phyloP scores from a whole-genome alignment of 1,140 invertebrate genomes.

The Archegozetes longisetosus region DNA sequence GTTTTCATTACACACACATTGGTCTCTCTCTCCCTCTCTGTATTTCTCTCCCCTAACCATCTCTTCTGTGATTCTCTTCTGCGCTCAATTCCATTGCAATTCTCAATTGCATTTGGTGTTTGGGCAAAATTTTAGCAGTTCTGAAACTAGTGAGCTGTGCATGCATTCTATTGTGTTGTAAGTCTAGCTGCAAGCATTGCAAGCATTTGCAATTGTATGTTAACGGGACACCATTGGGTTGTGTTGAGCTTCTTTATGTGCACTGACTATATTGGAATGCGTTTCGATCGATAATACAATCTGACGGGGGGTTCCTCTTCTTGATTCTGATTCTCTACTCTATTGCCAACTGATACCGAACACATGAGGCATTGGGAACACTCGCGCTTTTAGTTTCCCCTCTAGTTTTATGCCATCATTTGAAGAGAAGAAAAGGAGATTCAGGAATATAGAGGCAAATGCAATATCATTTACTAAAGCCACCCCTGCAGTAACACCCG shows the following conservation, averaged over 20 bases:
- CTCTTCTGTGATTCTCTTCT: too few species aligned
- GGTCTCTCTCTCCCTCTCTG: conserved; percentile 6
- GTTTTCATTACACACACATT: too few species aligned
- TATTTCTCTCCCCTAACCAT: background rate
- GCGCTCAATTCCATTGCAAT: background rate
- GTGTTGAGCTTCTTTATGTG: background rate
- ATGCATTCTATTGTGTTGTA: background rate
- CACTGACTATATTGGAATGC: background rate
- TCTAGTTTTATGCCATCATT: background rate
- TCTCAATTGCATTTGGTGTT: background rate
- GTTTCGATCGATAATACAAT: background rate
- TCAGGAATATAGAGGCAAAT: background rate
- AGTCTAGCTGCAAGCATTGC: background rate
- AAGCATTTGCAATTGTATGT: background rate
- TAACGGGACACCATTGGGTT: background rate
- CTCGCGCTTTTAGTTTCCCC: background rate
- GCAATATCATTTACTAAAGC: background rate
- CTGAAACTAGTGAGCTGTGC: background rate
- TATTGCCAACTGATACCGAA: background rate
- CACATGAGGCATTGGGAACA: background rate
- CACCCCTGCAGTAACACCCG: background rate
- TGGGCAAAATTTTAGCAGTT: background rate
- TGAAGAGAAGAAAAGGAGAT: background rate
- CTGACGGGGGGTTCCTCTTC: background rate
- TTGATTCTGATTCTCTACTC: background rate